Base-by-base conservation (phyloP, 2,888 invertebrate species). In the Drosophila stalkeri region DNA sequence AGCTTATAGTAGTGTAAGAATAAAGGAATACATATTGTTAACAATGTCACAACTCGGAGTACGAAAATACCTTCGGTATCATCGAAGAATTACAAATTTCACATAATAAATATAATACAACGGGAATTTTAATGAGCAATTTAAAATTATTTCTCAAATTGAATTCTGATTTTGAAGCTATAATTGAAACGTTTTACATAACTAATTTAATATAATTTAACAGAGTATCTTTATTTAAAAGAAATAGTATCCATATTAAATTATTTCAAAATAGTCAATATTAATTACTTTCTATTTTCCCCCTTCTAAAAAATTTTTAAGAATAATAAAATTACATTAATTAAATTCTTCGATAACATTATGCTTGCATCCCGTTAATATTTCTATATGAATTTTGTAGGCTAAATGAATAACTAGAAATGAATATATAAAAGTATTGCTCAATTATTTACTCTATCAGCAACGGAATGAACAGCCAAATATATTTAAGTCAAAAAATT, bases 1-100 rank as follows among this genome's bases (percentile, higher is more conserved):
- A 84, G 82, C 74, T 79, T 75, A 77, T 72, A 72, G 54, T 75
- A 59, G 78, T 57, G 12, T 77, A 77, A 69, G 75, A 64, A 55
- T n/a, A 64, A 61, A 44, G 57, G 44, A 63, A 61, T 44, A 65
- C 39, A 57, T 59, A 66, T 64, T 72, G 59, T 59, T 68, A 73
- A 72, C 69, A 37, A 73, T 55, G 65, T 71, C 73, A 71, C 62
- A 69, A 73, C 35, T 70, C 52, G 47, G 55, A 56, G 18, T 51
- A 68, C 54, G 55, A 14, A 43, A 43, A 54, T 46, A 56, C 11
- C 71, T 84, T 81, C 79, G 85, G 78, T 77, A 51, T 8, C 41
- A 73, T 83, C 82, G 84, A 73, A 69, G 81, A 20, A 37, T 9
- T 51, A 49, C 14, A 44, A 64, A 69, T 57, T 61, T 64, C 69